Base-by-base conservation (phyloP, 1,140 invertebrate species). In the Drosophila nigromelanica region DNA sequence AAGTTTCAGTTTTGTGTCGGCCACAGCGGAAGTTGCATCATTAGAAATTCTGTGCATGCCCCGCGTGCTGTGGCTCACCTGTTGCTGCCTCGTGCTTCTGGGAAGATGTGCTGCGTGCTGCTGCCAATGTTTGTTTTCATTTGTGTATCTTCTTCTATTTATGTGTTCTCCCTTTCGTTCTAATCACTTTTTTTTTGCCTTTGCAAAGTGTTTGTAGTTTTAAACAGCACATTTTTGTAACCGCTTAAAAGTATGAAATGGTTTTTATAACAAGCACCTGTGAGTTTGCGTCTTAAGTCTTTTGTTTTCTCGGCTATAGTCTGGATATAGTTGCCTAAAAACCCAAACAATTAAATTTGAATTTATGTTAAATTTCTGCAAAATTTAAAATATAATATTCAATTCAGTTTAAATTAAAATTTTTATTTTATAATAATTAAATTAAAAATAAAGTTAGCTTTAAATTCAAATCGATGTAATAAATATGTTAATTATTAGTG, bases 11-110 rank as follows among this genome's bases (percentile, higher is more conserved):
- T n/a, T 14, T 39, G 21, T 18, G 10, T 39, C 39, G 18, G 35
- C 21, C 58, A 50, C 70, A 68, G 61, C 82, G 81, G 81, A 86
- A 86, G 78, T 86, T 58, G 66, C 54, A 67, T 87, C 82, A 86
- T 86, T 87, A 87, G 59, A 74, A 61, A 86, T 86, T 81, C 81
- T 62, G 51, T 54, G 52, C 81, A 81, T 60, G 81, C 59, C 5
- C 21, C 47, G 54, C 61, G 62, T 6, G 27, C 27, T 27, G 27
- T 64, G 64, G 66, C 51, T 63, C 67, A 70, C 67, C 60, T 71
- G 68, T 43, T 40, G 59, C 68, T 66, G 61, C 51, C 18, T 18
- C 18, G 59, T 66, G 18, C 40, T 70, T 70, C 68, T 64, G 12
- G 37, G 30, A 55, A 64, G 24, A 50, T 70, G n/a, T 52, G 50